phyloP scores from a whole-genome alignment of 2,888 invertebrate species.

The Branchinecta sandiegonensis region DNA sequence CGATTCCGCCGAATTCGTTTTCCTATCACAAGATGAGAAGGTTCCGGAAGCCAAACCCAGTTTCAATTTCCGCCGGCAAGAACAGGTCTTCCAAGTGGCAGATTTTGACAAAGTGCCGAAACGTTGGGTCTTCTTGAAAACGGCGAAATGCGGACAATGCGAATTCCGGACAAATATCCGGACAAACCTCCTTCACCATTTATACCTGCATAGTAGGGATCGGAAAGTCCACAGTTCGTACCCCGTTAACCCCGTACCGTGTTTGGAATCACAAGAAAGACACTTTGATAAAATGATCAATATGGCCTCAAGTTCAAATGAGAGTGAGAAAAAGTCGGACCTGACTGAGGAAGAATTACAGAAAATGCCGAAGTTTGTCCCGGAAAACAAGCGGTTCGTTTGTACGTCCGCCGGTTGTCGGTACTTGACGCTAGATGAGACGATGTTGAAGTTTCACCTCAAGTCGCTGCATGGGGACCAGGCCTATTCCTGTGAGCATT shows the following conservation, averaged over 20 bases:
- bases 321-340: constrained; percentile 27
- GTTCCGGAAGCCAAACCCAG: too few relatives aligned
- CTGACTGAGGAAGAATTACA: constrained; percentile 26
- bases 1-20: too few relatives aligned
- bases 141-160: constrained; percentile 48
- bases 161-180: constrained; percentile 48
- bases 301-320: constrained; percentile 53
- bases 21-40: too few relatives aligned
- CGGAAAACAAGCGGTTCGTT: constrained; percentile 45
- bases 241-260: constrained; percentile 68
- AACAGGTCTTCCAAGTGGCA: too few relatives aligned
- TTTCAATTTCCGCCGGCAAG: too few relatives aligned
- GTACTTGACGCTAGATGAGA: constrained; percentile 54
- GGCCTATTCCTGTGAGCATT: constrained; percentile 54
- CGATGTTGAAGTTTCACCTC: constrained; percentile 55
- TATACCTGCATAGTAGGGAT: constrained; percentile 44
- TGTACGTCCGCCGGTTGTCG: constrained; percentile 56
- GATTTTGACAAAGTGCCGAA: too few relatives aligned
- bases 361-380: constrained; percentile 39
- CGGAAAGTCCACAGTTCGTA: constrained; percentile 20
- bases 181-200: constrained; percentile 52
- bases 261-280: constrained; percentile 55
- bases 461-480: constrained; percentile 49
- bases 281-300: constrained; percentile 77
- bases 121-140: neutral